Evolutionary conservation across 2,797 vertebrate species (phyloP), one percentile per base, ranked within the genome.

Genomic region (Cichlasoma orientale): DNA sequence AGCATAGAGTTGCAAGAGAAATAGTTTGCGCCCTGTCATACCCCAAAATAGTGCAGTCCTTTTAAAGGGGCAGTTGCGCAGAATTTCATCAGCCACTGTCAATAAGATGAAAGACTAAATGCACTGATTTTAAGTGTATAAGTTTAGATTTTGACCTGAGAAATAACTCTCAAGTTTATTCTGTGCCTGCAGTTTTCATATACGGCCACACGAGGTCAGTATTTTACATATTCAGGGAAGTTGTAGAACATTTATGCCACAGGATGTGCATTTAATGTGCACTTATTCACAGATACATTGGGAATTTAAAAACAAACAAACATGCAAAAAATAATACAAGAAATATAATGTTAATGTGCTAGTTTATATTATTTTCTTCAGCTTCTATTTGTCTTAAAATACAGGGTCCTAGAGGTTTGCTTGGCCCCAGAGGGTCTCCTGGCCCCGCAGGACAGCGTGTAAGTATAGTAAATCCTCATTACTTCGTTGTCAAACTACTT

Each of bases 371-470:
- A 53, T 80, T 61, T 66, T 75, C 3, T 82, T 71, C 31, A 56
- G 75, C 16, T 56, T 68, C 7, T 72, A 5, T 68, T 59, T 79
- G 2, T 75, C 33, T 79, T 76, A 25, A 23, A 73, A 74, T 55
- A 5, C 85, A 99, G 98, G 98, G 98, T 84, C 97, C 97, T 27
- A 93, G 98, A 92, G 98, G 98, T 89, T 94, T 99, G 80, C 93
- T 98, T 7, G 98, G 98, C 63, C 98, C 98, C 50, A 94, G 98
- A 94, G 98, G 98, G 82, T 95, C 97, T 77, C 82, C 96, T 61
- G 98, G 98, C 72, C 85, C 97, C 31, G 81, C 89, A 21, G 98
- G 98, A 87, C 98, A 99, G 79, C 97, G 95, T 82, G 98, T 99
- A 96, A 36, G 97, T 96, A 90, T 78, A 74, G 58, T 63, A 61